Evolutionary conservation across 2,888 invertebrate species (phyloP), one percentile per base, ranked within the genome.

Genomic region (Drosophila diplacantha): DNA sequence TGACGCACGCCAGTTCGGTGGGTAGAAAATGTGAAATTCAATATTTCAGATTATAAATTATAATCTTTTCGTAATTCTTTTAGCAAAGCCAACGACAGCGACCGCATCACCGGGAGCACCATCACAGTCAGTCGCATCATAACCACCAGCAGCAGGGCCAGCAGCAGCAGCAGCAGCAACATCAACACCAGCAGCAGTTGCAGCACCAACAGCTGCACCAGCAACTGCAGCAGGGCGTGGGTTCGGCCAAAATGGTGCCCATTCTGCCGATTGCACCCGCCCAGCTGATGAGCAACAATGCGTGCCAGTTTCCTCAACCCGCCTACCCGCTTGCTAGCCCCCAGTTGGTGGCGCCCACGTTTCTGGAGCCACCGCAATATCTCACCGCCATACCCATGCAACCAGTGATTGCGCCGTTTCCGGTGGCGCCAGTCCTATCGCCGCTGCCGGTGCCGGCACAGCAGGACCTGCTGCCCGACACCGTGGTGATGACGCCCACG

Each of bases 371-470:
- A 0, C 85, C 90, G 0, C 91, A 91, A 74, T 92, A 90, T 74
- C 86, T 91, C 35, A 87, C 91, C 4, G 90, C 91, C 16, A 91
- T 91, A 67, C 91, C 91, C 29, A 88, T 92, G 66, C 92, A 91
- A 71, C 90, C 91, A 2, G 88, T 91, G 11, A 89, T 91, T 46
- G 87, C 90, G 1, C 87, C 88, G 18, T 91, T 90, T 77, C 82
- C 90, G 2, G 84, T 90, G 31, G 86, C 90, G 24, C 86, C 90
- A 5, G 87, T 90, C 29, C 65, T 87, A 5, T 82, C 87, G 29
- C 81, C 87, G 18, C 60, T 88, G 34, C 73, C 85, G 29, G 81
- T 85, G 77, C 86, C 61, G 31, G 9, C 50, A 9, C 75, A 85
- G 32, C 26, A 81, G 38, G 87, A 88, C 4, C 62, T 87, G 66